Conservation (phyloP, 2,888 invertebrate species). For the Entomobrya proxima region DNA sequence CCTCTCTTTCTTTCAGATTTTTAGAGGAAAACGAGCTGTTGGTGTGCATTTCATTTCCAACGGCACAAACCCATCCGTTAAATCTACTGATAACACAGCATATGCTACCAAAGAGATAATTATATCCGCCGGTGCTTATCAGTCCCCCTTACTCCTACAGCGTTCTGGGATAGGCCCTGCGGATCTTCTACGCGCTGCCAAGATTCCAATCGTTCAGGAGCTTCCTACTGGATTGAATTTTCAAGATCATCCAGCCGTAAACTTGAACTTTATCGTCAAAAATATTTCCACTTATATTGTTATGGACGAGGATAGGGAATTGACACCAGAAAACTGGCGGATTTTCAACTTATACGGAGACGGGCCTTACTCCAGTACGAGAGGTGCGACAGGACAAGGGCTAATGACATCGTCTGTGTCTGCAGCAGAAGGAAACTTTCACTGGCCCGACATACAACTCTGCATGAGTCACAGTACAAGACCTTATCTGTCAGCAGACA, state of each 20-base stretch:
- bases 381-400: slow-evolving; percentile 33
- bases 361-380: slow-evolving; percentile 44
- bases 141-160: slow-evolving; percentile 38
- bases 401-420: slow-evolving; percentile 47
- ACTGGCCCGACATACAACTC: slow-evolving; percentile 67
- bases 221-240: slow-evolving; percentile 66
- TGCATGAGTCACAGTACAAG: not conserved
- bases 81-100: not conserved
- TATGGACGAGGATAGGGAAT: slow-evolving; percentile 29
- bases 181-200: slow-evolving; percentile 10
- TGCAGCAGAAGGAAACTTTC: not conserved
- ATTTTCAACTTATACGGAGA: slow-evolving; percentile 30
- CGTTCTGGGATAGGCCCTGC: slow-evolving; percentile 66
- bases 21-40: not conserved
- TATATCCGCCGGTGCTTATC: slow-evolving; percentile 15
- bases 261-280: slow-evolving; percentile 41
- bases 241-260: slow-evolving; percentile 35
- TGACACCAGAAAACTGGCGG: slow-evolving; percentile 44
- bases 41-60: not conserved
- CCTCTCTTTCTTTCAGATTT: not conserved
- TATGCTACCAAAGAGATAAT: slow-evolving; percentile 46
- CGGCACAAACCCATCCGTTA: not conserved
- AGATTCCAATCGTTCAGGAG: slow-evolving; percentile 12
- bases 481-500: not conserved
- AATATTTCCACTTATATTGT: slow-evolving; percentile 30